Evolutionary conservation across 2,797 vertebrate genomes (phyloP), one percentile per base, ranked within the genome.

Genomic region (Anguilla anguilla): DNA sequence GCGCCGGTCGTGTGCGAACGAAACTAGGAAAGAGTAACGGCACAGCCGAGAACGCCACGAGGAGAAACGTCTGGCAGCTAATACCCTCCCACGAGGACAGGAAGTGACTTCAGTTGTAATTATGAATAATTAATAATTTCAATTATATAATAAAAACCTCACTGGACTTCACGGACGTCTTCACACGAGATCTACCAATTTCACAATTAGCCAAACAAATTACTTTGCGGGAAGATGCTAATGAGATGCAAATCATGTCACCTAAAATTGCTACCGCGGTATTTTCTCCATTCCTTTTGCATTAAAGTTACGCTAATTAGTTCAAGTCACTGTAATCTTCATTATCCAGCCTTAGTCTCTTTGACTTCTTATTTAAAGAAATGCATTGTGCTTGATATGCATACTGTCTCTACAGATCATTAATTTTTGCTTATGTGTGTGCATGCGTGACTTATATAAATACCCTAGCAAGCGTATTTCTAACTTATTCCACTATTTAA

Each of bases 281-380:
- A 79, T 46, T 43, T 79, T 79, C 69, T 39, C 69, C 25, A 39
- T 43, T 77, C 3, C 6, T 31, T 35, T 74, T 74, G 31, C 84
- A 74, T 88, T 89, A 90, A 91, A 89, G 89, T 89, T 90, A 88
- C 86, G 86, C 89, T 91, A 91, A 92, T 92, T 91, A 92, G 88
- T 87, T 91, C 90, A 83, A 87, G 84, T 89, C 87, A 87, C 88
- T 88, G 87, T 90, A 92, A 92, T 89, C 91, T 89, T 88, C 74
- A 79, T 43, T 22, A 19, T 0, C 7, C 15, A 13, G 77, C 74
- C 31, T 77, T 43, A 77, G 11, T 74, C 28, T 74, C 2, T 77
- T 77, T 43, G 35, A 11, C 6, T 28, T 72, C n/a, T 72, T 10
- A 72, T 72, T 72, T 11, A 22, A 64, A 64, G 19, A n/a, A 64